Percentiles rank a stretch among this genome's conserved stretches.
These are phyloP conservation scores for Pelecanus crispus DNA, from an alignment of 2,113 vertebrate genomes.

Conservation along the genomic window DNA sequence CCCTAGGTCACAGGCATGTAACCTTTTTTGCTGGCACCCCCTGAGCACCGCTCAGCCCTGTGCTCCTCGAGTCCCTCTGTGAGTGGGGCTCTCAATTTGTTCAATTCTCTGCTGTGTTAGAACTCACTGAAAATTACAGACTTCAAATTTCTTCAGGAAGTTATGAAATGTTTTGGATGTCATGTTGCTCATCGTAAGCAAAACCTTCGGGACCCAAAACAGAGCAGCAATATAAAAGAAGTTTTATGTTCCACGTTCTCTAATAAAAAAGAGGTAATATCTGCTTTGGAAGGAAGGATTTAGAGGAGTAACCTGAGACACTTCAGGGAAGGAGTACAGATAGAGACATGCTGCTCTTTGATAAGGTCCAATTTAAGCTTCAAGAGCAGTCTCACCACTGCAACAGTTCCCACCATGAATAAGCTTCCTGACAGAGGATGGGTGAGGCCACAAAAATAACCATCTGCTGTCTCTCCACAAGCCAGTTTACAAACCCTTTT, in stretches of 20 bases:
- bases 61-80: neutral
- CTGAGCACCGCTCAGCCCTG: fast-evolving
- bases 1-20: neutral
- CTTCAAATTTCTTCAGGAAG: conserved; percentile 30
- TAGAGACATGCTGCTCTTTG: neutral
- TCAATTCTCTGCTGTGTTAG: neutral
- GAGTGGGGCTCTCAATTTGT: neutral
- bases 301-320: neutral
- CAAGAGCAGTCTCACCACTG: neutral
- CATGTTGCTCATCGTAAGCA: neutral
- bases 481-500: neutral
- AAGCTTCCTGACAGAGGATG: neutral
- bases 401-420: neutral
- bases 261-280: neutral
- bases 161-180: conserved; percentile 24
- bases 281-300: neutral
- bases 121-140: conserved; percentile 12
- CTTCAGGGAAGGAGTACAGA: neutral
- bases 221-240: conserved; percentile 3
- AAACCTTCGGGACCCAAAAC: conserved; percentile 24
- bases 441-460: neutral
- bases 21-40: neutral
- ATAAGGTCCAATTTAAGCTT: neutral
- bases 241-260: neutral
- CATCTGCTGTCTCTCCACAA: neutral